phyloP scores from a whole-genome alignment of 2,888 invertebrate species.

The Torymus auratus region DNA sequence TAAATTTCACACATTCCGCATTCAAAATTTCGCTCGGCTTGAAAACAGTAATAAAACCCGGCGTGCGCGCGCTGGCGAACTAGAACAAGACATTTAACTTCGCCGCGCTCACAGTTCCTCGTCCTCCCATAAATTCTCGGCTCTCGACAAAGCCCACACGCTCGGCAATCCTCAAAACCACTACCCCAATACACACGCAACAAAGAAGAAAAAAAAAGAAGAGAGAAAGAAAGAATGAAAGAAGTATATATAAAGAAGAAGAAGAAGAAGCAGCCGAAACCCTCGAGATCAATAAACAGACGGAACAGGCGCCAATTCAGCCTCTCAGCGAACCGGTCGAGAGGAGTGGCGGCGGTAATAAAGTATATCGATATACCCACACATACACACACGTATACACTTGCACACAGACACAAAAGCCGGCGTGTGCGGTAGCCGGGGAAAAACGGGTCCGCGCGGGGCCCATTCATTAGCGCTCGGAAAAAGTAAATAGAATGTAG shows the following conservation, averaged over 20 bases:
- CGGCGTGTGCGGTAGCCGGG: background rate
- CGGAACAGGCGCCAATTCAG: background rate
- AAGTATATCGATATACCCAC: constrained; percentile 37
- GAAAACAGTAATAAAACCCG: no score
- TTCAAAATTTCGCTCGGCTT: no score
- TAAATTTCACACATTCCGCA: no score
- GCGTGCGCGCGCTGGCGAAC: no score
- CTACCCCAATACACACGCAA: background rate
- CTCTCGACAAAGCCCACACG: no score
- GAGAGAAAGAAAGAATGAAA: no score
- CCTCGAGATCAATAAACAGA: background rate
- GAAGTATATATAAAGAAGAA: no score
- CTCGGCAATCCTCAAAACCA: no score
- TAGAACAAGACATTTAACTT: no score
- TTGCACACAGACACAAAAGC: constrained; percentile 1
- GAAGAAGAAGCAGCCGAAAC: background rate
- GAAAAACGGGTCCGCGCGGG: constrained; percentile 42
- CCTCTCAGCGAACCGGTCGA: background rate
- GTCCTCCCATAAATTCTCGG: no score
- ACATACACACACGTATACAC: constrained; percentile 3
- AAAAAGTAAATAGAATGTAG: constrained; percentile 55
- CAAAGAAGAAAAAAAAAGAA: background rate
- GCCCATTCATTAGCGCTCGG: constrained; percentile 55
- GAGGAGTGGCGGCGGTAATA: constrained; percentile 41
- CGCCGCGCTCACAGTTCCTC: no score